Evolutionary conservation across 1,140 invertebrate genomes (phyloP).

Genomic region (Ips typographus): DNA sequence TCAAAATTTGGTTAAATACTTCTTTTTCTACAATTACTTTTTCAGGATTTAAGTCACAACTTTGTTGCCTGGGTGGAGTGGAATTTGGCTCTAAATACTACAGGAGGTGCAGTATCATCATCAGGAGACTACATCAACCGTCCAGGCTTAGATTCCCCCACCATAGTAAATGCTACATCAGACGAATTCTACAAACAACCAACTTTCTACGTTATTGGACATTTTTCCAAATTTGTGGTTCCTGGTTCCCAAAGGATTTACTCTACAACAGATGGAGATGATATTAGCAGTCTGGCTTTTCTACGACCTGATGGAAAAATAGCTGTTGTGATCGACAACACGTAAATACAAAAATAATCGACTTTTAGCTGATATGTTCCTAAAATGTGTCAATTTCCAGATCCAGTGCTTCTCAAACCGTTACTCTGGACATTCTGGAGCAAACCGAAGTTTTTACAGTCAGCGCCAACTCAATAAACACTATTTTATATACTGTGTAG

Average conservation of each 20-base stretch:
- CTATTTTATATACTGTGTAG: no score
- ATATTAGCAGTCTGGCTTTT: constrained; percentile 53
- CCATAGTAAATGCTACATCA: constrained; percentile 62
- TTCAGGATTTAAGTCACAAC: constrained; percentile 61
- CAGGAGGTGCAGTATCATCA: constrained; percentile 59
- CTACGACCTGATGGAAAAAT: constrained; percentile 55
- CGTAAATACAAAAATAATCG: constrained; percentile 5
- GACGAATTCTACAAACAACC: constrained; percentile 71
- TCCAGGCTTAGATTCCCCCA: constrained; percentile 66
- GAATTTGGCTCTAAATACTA: constrained; percentile 68
- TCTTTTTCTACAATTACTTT: neutral
- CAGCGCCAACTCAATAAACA: no score
- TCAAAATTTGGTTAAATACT: no score
- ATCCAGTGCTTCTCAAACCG: no score
- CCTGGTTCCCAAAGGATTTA: constrained; percentile 54
- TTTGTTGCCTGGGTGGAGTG: constrained; percentile 73
- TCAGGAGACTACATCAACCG: constrained; percentile 54
- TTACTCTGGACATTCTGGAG: no score
- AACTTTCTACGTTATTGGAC: constrained; percentile 69
- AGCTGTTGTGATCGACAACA: constrained; percentile 48
- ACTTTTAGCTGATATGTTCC: no score
- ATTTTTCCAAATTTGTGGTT: constrained; percentile 66
- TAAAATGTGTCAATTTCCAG: no score
- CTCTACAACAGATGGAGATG: constrained; percentile 26
- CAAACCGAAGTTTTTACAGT: no score